phyloP scores from a whole-genome alignment of 2,113 vertebrate species.

The Eupsittula cactorum region DNA sequence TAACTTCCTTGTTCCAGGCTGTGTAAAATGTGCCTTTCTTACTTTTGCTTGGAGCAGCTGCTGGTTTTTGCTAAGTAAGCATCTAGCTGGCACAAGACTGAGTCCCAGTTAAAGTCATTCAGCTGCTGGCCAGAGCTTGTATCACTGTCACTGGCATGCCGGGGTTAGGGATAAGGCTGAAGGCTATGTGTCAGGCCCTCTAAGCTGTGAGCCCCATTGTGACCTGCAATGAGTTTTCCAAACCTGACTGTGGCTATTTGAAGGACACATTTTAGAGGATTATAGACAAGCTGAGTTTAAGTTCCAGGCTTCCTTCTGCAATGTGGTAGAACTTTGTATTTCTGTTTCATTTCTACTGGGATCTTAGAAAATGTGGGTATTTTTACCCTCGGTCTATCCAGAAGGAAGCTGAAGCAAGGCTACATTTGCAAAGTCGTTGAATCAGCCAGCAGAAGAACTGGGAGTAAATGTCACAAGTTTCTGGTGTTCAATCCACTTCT shows the following conservation, averaged over 20 bases:
- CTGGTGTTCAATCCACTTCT: not conserved
- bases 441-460: not conserved
- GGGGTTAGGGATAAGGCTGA: not conserved
- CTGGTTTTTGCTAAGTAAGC: not conserved
- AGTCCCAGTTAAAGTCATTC: not conserved
- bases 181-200: not conserved
- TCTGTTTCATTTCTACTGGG: not conserved
- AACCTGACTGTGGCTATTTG: not conserved
- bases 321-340: not conserved
- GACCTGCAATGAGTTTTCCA: not conserved
- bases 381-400: not conserved
- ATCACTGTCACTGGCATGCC: accelerated
- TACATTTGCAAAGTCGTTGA: not conserved
- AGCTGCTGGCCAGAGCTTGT: not conserved
- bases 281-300: not conserved
- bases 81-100: not conserved
- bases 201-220: not conserved
- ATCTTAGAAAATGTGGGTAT: not conserved
- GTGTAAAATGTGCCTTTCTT: not conserved
- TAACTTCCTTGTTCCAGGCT: not conserved
- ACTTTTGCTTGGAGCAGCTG: not conserved
- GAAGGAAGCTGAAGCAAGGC: not conserved
- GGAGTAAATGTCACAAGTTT: not conserved
- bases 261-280: not conserved
- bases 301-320: not conserved